Evolutionary conservation across 2,888 invertebrate species (phyloP).

Genomic region (Bursaphelenchus okinawaensis): DNA sequence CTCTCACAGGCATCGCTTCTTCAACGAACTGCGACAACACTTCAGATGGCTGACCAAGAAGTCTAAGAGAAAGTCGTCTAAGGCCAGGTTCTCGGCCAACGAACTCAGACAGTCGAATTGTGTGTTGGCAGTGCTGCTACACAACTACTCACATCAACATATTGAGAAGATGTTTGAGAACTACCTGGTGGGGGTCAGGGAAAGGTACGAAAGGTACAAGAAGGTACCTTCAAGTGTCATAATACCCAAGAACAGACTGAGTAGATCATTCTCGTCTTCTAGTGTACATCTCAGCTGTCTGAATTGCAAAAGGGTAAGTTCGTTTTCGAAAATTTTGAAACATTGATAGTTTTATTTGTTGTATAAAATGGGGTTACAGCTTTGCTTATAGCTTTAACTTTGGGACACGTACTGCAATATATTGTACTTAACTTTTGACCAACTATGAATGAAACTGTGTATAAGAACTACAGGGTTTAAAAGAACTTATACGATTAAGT

Average conservation of each 20-base stretch:
- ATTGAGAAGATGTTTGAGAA: constrained; percentile 48
- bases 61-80: constrained; percentile 7
- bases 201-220: constrained; percentile 24
- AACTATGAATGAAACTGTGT: too few relatives aligned
- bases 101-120: constrained; percentile 39
- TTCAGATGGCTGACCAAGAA: constrained; percentile 21
- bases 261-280: constrained; percentile 48
- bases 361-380: background rate
- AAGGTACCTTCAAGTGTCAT: constrained; percentile 6
- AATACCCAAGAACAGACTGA: constrained; percentile 43
- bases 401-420: too few relatives aligned
- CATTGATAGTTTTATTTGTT: background rate
- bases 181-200: constrained; percentile 47
- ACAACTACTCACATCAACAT: constrained; percentile 48
- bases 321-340: background rate
- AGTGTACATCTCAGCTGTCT: constrained; percentile 49
- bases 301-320: constrained; percentile 44
- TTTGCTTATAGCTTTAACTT: too few relatives aligned
- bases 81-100: constrained; percentile 24
- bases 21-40: constrained; percentile 27
- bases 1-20: constrained; percentile 16
- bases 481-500: too few relatives aligned
- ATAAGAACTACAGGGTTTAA: too few relatives aligned
- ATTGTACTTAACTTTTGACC: too few relatives aligned
- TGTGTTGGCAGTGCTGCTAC: constrained; percentile 45